phyloP scores from a whole-genome alignment of 2,113 vertebrate genomes.

The Onychorhynchus coronatus region DNA sequence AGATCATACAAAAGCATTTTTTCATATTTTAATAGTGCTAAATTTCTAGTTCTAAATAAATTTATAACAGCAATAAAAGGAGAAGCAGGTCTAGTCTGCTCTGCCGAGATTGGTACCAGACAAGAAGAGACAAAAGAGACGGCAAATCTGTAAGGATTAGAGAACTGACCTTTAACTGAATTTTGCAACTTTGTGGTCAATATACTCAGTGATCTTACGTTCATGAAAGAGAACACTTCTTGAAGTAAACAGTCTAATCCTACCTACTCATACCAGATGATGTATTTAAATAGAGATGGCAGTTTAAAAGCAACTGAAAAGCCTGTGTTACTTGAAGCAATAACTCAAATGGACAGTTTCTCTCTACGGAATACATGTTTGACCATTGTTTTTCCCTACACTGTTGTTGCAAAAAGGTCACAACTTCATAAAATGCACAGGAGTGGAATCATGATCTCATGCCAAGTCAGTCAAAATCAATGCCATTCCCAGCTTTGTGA shows the following conservation, averaged over 20 bases:
- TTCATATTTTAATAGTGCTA: neutral
- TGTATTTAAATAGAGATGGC: neutral
- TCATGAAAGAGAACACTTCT: neutral
- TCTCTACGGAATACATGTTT: neutral
- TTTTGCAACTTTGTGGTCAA: neutral
- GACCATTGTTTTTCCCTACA: neutral
- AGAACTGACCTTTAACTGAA: neutral
- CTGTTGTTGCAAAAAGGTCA: conserved; percentile 18
- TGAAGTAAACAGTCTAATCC: neutral
- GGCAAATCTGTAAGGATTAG: neutral
- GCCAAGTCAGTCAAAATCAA: neutral
- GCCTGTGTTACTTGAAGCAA: neutral
- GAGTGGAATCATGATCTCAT: neutral
- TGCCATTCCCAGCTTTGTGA: neutral
- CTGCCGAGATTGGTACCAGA: neutral
- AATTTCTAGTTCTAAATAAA: neutral
- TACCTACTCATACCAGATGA: neutral
- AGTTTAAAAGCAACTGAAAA: neutral
- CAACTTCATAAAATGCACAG: neutral
- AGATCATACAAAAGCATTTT: neutral
- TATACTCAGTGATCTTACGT: neutral
- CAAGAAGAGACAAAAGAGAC: neutral
- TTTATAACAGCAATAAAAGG: neutral
- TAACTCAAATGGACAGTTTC: neutral
- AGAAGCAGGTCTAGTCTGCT: neutral